Conservation (phyloP, 92 coral and sea anemone genomes). For the Isaurus tuberculatus region DNA sequence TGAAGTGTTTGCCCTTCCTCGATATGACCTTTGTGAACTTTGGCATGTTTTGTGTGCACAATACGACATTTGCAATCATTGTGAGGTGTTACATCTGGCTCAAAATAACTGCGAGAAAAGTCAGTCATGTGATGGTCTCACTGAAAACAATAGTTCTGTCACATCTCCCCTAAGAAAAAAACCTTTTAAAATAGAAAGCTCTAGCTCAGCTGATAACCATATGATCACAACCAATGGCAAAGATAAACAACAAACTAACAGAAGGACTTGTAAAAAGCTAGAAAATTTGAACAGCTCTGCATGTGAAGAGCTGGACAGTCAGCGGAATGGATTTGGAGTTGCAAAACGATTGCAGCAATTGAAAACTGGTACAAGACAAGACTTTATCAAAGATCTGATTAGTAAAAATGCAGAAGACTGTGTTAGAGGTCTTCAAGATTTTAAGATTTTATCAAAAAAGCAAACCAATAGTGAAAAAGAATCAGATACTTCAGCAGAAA, state of each 20-base stretch:
- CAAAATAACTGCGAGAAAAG: background rate
- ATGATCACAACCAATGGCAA: background rate
- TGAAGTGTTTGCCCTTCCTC: conserved; percentile 29
- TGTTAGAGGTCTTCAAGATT: conserved; percentile 9
- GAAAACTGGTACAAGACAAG: background rate
- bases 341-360: background rate
- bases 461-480: background rate
- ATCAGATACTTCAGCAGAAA: background rate
- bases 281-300: background rate
- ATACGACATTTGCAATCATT: conserved; percentile 4
- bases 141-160: background rate
- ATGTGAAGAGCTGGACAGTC: background rate
- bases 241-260: background rate
- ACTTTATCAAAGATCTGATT: background rate
- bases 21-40: conserved; percentile 26
- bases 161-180: conserved; percentile 37
- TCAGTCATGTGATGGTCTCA: background rate
- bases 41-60: conserved; percentile 1
- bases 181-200: conserved; percentile 20
- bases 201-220: conserved; percentile 15
- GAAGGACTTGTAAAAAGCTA: background rate
- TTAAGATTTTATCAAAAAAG: conserved; percentile 28
- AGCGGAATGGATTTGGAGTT: background rate
- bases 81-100: background rate
- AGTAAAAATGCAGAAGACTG: conserved; percentile 16